Evolutionary conservation across 2,113 vertebrate genomes (phyloP).

Genomic region (Anoplopoma fimbria): DNA sequence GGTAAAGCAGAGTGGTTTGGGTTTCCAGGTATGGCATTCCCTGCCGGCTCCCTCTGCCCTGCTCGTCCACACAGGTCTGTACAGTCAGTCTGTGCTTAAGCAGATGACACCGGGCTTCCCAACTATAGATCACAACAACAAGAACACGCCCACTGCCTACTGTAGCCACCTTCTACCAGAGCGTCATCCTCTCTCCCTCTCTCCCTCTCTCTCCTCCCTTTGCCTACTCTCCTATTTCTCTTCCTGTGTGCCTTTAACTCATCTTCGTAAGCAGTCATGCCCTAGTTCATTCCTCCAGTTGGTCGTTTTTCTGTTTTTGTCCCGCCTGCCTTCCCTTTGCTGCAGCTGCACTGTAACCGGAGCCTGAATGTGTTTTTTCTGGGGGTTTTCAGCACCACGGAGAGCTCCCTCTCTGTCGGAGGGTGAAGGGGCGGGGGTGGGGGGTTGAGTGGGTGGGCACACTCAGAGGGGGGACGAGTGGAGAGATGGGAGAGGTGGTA

Average conservation of each 20-base stretch:
- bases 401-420: conserved; percentile 78
- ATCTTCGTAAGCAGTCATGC: conserved; percentile 9
- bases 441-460: conserved; percentile 59
- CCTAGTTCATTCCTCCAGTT: background rate
- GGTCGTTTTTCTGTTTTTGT: conserved; percentile 33
- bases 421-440: conserved; percentile 29
- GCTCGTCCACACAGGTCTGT: conserved; percentile 58
- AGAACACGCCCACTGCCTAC: conserved; percentile 82
- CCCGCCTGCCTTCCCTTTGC: conserved; percentile 31
- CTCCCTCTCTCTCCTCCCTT: conserved; percentile 21
- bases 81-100: conserved; percentile 69
- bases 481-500: conserved; percentile 44
- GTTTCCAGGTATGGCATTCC: conserved; percentile 45
- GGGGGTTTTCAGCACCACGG: conserved; percentile 85
- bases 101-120: conserved; percentile 82
- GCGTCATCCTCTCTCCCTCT: conserved; percentile 44
- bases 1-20: conserved; percentile 44
- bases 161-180: conserved; percentile 67
- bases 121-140: conserved; percentile 81
- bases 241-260: conserved; percentile 39
- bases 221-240: conserved; percentile 26
- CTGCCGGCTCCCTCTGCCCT: conserved; percentile 49
- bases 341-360: conserved; percentile 45
- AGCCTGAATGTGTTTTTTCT: conserved; percentile 67
- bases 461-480: conserved; percentile 51